Evolutionary conservation across 2,797 vertebrate genomes (phyloP).

Genomic region (Mastacembelus armatus): DNA sequence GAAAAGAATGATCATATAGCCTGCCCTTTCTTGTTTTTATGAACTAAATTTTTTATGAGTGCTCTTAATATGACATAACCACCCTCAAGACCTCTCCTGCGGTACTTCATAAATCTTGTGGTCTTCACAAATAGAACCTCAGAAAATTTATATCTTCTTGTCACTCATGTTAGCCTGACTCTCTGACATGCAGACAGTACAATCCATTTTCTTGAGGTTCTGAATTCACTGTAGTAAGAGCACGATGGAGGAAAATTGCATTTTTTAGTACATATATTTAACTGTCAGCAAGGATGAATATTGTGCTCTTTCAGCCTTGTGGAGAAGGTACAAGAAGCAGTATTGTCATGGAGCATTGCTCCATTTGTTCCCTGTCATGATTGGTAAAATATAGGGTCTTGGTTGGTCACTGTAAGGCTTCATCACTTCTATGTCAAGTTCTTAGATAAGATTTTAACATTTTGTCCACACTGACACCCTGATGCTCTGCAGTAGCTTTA

Average conservation of each 20-base stretch:
- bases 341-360: slow-evolving; percentile 63
- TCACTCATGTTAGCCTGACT: slow-evolving; percentile 67
- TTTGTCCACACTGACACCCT: slow-evolving; percentile 54
- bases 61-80: slow-evolving; percentile 67
- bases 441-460: slow-evolving; percentile 54
- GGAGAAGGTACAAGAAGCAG: slow-evolving; percentile 60
- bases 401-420: slow-evolving; percentile 58
- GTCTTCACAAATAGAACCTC: slow-evolving; percentile 57
- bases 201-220: slow-evolving; percentile 72
- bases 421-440: slow-evolving; percentile 55
- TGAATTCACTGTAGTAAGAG: slow-evolving; percentile 70
- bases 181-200: slow-evolving; percentile 49
- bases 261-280: slow-evolving; percentile 80
- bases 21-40: slow-evolving; percentile 61
- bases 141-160: slow-evolving; percentile 65
- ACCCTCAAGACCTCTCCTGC: slow-evolving; percentile 56
- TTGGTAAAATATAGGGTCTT: slow-evolving; percentile 56
- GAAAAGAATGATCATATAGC: slow-evolving; percentile 25
- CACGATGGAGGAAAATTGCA: slow-evolving; percentile 74
- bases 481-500: slow-evolving; percentile 36
- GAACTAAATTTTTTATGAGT: slow-evolving; percentile 68
- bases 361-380: slow-evolving; percentile 73
- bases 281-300: slow-evolving; percentile 79
- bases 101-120: slow-evolving; percentile 64
- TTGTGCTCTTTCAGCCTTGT: slow-evolving; percentile 70